phyloP scores from a whole-genome alignment of 2,888 invertebrate species.

The Elysia crispata region DNA sequence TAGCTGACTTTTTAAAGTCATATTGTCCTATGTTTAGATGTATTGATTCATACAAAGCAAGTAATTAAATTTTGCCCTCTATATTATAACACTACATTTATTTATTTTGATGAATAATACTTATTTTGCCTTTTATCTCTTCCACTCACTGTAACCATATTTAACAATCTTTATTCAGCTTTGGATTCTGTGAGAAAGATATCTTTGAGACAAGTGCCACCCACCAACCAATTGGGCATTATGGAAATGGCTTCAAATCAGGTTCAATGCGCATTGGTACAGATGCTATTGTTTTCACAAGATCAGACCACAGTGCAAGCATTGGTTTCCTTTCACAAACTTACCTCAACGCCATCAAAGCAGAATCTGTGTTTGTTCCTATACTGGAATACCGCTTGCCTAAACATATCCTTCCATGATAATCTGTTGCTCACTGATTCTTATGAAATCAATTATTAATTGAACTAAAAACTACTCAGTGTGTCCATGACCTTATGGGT shows the following conservation, averaged over 20 bases:
- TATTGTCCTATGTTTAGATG: no score
- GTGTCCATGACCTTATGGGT: not conserved
- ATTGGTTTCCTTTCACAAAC: conserved; percentile 75
- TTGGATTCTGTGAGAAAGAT: conserved; percentile 75
- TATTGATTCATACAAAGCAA: no score
- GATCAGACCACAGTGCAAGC: conserved; percentile 60
- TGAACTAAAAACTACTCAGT: not conserved
- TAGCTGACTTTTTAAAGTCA: no score
- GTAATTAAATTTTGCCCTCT: no score
- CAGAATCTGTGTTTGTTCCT: conserved; percentile 74
- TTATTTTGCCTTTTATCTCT: no score
- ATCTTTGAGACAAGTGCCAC: conserved; percentile 60
- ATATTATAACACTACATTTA: no score
- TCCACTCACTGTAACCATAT: no score
- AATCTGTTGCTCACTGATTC: not conserved
- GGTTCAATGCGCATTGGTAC: conserved; percentile 75
- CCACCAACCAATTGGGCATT: conserved; percentile 74
- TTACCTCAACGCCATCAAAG: conserved; percentile 65
- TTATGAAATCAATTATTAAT: not conserved
- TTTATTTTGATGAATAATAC: no score
- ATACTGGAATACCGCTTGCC: conserved; percentile 70
- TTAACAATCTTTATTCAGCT: conserved; percentile 60
- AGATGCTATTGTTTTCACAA: conserved; percentile 74
- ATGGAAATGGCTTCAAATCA: conserved; percentile 77
- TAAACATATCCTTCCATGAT: conserved; percentile 69